Conservation (phyloP, 1,140 invertebrate genomes). For the Microvelia longipes region DNA sequence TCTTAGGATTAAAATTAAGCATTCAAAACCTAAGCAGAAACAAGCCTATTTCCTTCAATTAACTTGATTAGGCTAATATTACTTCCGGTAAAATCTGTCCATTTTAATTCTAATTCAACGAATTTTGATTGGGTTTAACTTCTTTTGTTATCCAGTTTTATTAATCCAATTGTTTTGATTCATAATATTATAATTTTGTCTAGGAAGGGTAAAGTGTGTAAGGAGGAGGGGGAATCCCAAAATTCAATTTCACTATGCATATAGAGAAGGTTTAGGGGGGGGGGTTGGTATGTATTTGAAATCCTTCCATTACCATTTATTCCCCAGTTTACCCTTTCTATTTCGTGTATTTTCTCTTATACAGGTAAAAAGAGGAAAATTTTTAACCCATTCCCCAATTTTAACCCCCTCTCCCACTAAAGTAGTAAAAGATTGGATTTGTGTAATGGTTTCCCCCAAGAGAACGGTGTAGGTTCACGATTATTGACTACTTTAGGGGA, state of each 20-base stretch:
- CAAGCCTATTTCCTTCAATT: no score
- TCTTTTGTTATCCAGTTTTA: no score
- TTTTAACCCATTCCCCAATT: no score
- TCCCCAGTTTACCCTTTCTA: background rate
- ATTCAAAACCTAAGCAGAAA: no score
- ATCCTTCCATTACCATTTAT: background rate
- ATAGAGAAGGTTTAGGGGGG: background rate
- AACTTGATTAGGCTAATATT: no score
- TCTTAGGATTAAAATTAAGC: no score
- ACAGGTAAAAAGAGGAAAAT: background rate
- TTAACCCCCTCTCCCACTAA: no score
- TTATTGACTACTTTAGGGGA: background rate
- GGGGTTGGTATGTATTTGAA: no score
- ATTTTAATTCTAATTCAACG: no score
- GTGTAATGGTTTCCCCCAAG: background rate
- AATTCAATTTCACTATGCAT: background rate
- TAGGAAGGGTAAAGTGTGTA: background rate
- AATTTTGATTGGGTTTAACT: no score
- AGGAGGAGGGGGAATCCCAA: background rate
- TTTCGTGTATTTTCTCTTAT: background rate
- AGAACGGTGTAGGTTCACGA: background rate
- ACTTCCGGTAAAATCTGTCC: no score
- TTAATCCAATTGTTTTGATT: background rate
- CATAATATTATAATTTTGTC: background rate
- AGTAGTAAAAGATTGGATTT: background rate